A percentile compares a stretch with the other conserved stretches of the same genome.
Evolutionary conservation across 2,113 vertebrate species (phyloP).

Genomic region (Chunga burmeisteri): DNA sequence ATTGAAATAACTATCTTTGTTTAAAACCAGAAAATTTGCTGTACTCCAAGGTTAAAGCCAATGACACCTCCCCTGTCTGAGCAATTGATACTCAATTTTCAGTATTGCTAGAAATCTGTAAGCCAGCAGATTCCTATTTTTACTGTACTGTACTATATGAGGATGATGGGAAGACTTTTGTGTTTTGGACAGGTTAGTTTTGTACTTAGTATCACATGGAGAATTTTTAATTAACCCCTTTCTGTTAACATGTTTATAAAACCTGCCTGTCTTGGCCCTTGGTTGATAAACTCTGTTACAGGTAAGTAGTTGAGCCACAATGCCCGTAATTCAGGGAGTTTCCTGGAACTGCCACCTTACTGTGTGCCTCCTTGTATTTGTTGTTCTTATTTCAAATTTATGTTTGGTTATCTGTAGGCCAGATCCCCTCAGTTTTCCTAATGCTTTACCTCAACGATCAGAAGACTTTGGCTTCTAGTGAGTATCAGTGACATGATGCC

Average conservation of each 20-base stretch:
- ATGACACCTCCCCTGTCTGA: neutral
- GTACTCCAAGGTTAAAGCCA: neutral
- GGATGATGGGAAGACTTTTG: neutral
- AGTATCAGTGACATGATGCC: neutral
- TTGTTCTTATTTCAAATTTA: neutral
- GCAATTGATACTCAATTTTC: neutral
- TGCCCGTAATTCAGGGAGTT: rapidly evolving
- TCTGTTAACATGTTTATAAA: neutral
- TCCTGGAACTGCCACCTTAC: neutral
- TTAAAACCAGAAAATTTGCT: neutral
- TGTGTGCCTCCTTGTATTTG: neutral
- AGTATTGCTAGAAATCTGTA: neutral
- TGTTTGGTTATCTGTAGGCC: neutral
- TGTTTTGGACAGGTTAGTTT: neutral
- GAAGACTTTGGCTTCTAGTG: neutral
- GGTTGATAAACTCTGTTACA: neutral
- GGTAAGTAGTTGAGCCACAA: neutral
- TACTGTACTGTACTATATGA: neutral
- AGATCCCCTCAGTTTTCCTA: neutral
- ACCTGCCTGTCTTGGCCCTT: neutral
- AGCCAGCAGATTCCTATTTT: neutral
- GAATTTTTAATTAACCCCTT: neutral
- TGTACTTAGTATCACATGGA: neutral
- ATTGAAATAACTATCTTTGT: neutral
- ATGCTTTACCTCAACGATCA: neutral